phyloP scores from a whole-genome alignment of 2,797 vertebrate genomes.

The Bryconaethiops microstoma region DNA sequence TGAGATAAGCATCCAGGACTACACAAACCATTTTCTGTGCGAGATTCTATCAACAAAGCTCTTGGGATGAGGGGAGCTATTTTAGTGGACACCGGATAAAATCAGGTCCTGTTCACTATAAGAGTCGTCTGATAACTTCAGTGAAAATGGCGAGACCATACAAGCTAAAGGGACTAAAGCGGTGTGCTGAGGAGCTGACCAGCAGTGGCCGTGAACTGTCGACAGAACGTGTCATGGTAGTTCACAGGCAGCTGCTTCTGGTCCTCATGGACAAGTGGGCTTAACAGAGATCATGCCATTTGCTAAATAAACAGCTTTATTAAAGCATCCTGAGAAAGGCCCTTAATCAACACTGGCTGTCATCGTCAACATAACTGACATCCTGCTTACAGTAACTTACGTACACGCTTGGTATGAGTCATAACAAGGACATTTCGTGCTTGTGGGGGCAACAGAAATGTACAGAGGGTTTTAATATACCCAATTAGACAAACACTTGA shows the following conservation, averaged over 20 bases:
- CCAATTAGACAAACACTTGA: not conserved
- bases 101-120: constrained; percentile 19
- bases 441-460: not conserved
- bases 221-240: not conserved
- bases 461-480: not conserved
- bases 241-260: not conserved
- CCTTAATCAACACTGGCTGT: not conserved
- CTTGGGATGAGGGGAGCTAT: constrained; percentile 23
- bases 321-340: not conserved
- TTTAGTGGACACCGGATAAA: constrained; percentile 16
- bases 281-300: constrained; percentile 20
- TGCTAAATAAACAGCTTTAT: constrained; percentile 7
- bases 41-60: constrained; percentile 55
- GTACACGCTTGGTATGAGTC: not conserved
- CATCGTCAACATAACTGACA: constrained; percentile 1
- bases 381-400: not conserved
- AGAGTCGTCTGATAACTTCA: constrained; percentile 14
- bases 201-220: not conserved
- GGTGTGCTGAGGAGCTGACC: not conserved
- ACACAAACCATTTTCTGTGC: constrained; percentile 33
- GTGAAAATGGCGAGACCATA: constrained; percentile 28
- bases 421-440: not conserved
- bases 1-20: constrained; percentile 62
- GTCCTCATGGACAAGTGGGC: too few species aligned
- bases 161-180: not conserved